A percentile compares a stretch with the other conserved stretches of the same genome.
These are phyloP conservation scores for Zootoca vivipara DNA, from an alignment of 2,113 vertebrate species.

Conservation along the genomic window DNA sequence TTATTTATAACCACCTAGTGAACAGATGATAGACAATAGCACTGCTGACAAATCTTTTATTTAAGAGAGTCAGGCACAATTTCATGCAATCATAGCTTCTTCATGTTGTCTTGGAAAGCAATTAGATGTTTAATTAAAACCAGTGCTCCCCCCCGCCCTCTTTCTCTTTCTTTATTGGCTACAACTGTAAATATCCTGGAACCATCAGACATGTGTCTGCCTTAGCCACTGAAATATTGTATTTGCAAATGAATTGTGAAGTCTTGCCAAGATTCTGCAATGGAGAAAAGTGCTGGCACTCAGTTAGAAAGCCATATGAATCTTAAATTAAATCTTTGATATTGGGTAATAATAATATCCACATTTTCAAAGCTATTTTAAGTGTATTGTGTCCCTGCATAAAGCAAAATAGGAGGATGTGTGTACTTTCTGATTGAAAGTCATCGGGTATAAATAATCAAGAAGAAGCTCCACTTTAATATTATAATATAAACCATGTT, in stretches of 20 bases:
- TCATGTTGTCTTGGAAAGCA: constrained; percentile 68
- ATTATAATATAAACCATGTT: constrained; percentile 75
- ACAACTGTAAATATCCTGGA: constrained; percentile 69
- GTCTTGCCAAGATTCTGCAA: constrained; percentile 62
- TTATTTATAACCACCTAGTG: constrained; percentile 49
- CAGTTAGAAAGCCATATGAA: constrained; percentile 69
- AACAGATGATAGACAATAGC: constrained; percentile 49
- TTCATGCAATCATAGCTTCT: constrained; percentile 44
- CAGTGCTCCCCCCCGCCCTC: constrained; percentile 39
- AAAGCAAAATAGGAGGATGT: constrained; percentile 50
- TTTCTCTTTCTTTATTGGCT: constrained; percentile 49
- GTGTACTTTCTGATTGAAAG: constrained; percentile 62
- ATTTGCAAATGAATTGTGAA: constrained; percentile 56
- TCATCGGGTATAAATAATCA: constrained; percentile 70
- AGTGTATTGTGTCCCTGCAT: constrained; percentile 71
- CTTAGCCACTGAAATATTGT: constrained; percentile 58
- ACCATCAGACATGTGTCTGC: constrained; percentile 68
- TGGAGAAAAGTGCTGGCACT: constrained; percentile 70
- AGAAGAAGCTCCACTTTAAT: constrained; percentile 66
- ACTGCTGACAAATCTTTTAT: constrained; percentile 47
- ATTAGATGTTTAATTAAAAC: constrained; percentile 73
- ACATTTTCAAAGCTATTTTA: constrained; percentile 77
- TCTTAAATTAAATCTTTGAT: constrained; percentile 74
- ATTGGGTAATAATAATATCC: constrained; percentile 79
- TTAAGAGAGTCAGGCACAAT: constrained; percentile 65